Conservation (phyloP, 2,797 vertebrate genomes). For the Siniperca undulata region DNA sequence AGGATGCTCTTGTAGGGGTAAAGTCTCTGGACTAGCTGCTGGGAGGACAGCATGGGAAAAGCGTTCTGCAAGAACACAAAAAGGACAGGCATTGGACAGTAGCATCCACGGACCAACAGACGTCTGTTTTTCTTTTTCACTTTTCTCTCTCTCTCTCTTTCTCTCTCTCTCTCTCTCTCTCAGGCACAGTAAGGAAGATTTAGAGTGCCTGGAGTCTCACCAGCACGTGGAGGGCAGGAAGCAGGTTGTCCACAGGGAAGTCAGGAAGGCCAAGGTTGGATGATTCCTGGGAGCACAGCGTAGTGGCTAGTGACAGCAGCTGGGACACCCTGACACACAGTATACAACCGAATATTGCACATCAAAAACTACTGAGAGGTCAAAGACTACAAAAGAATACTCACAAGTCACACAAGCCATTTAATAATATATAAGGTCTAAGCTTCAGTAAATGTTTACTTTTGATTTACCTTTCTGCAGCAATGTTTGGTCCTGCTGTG, state of each 20-base stretch:
- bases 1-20: slow-evolving; percentile 93
- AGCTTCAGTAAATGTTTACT: background rate
- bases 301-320: slow-evolving; percentile 94
- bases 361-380: background rate
- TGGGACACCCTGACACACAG: slow-evolving; percentile 90
- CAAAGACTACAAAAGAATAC: background rate
- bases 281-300: slow-evolving; percentile 96
- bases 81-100: background rate
- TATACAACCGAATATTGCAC: background rate
- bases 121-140: background rate
- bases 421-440: background rate
- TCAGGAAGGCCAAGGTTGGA: slow-evolving; percentile 93
- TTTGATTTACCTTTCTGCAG: slow-evolving; percentile 89
- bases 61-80: slow-evolving; percentile 84
- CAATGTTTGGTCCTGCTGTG: slow-evolving; percentile 88
- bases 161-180: background rate
- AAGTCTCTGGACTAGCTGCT: slow-evolving; percentile 89
- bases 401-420: background rate
- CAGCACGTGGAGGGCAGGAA: slow-evolving; percentile 90
- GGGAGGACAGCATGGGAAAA: slow-evolving; percentile 91
- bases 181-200: background rate
- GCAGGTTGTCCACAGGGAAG: slow-evolving; percentile 95
- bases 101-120: background rate
- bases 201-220: slow-evolving; percentile 79
- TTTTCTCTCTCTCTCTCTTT: background rate